These are phyloP conservation scores for Cancer borealis DNA, from an alignment of 2,888 invertebrate species.

Conservation along the genomic window DNA sequence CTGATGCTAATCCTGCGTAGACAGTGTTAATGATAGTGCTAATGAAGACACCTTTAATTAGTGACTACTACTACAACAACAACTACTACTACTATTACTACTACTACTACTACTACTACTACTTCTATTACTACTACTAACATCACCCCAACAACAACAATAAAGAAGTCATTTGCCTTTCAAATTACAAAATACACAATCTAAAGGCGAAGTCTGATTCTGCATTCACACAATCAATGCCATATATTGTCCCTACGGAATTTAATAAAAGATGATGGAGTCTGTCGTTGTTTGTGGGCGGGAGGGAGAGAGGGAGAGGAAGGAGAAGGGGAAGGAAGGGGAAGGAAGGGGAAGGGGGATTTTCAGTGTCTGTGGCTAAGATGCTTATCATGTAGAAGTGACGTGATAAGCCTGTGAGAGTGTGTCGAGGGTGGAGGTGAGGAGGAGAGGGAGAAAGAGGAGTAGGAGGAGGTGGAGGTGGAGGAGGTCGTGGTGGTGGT, in stretches of 20 bases:
- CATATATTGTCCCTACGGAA: background rate
- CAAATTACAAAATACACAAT: background rate
- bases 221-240: conserved; percentile 23
- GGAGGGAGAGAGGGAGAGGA: background rate
- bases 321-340: conserved; percentile 46
- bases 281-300: conserved; percentile 5
- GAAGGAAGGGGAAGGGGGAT: background rate
- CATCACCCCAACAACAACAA: background rate
- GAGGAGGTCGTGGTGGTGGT: background rate
- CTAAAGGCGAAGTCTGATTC: conserved; percentile 17
- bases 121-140: background rate
- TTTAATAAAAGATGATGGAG: conserved; percentile 35
- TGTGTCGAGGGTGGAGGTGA: no score
- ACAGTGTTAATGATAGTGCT: no score
- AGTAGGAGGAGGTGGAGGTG: background rate
- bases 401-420: background rate
- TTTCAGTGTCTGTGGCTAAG: background rate
- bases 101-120: background rate
- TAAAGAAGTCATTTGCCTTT: background rate
- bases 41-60: no score
- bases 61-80: background rate
- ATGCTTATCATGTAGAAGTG: background rate
- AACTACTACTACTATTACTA: background rate
- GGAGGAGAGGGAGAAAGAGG: background rate
- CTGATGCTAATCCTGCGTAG: no score